Evolutionary conservation across 2,888 invertebrate species (phyloP), one percentile per base, ranked within the genome.

Genomic region (Balanococcus diminutus): DNA sequence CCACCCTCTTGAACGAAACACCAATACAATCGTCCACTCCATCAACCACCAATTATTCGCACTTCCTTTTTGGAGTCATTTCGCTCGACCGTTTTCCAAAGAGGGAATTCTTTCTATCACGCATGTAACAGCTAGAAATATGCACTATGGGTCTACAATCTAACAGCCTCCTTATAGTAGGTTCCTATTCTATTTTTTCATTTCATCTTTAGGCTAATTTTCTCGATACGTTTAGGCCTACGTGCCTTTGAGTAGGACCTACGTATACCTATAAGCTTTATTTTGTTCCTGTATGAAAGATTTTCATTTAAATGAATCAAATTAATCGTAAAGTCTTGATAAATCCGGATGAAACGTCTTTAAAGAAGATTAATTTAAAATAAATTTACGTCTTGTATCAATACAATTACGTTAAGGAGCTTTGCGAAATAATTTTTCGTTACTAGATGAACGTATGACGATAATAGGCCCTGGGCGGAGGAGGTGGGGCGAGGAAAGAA

Each of bases 1-100:
- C 75, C 75, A 75, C 75, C 75, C 75, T 75, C 75, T 75, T 75
- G n/a, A 28, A 67, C 75, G 75, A 75, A 75, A 75, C 75, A 75
- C 75, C 75, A 75, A 75, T 75, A 32, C 75, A 75, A 75, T 75
- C 75, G 75, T 75, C 75, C 75, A 75, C 75, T 75, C 32, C 75
- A 75, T 75, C 75, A 75, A 75, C 75, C 75, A 75, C 75, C 75
- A 75, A 75, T 75, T 75, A 75, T 75, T 32, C 75, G 36, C 75
- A 75, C 75, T 32, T 75, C 32, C 75, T 16, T 22, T 75, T 75
- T 75, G 32, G 9, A 75, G 32, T 32, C 75, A 75, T 75, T 75
- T 32, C 75, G 28, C 28, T 32, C 32, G 75, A 32, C 32, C 75
- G 32, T 32, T 75, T 75, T n/a, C 31, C n/a, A 8, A 67, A 67